Evolutionary conservation across 2,113 vertebrate genomes (phyloP).

Genomic region (Glareola pratincola): DNA sequence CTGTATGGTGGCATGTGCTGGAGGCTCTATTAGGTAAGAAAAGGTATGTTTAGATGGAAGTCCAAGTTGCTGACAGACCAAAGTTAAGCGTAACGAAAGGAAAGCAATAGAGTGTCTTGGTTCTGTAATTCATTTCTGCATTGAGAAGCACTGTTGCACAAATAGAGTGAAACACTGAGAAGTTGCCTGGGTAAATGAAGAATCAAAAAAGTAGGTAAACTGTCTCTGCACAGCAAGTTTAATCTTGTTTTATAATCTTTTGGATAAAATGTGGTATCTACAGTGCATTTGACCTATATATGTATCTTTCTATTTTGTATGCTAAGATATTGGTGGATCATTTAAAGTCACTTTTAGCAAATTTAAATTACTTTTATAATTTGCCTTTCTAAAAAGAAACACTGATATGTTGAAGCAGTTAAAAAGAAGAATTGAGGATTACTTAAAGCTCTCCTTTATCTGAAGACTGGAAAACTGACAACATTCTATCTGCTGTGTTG

Average conservation of each 20-base stretch:
- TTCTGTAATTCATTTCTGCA: neutral
- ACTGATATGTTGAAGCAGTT: neutral
- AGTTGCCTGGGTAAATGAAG: neutral
- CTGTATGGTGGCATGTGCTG: neutral
- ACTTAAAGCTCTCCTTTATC: neutral
- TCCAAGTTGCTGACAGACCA: neutral
- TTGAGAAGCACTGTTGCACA: neutral
- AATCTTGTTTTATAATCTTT: neutral
- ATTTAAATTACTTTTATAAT: neutral
- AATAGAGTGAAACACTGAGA: neutral
- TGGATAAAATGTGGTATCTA: neutral
- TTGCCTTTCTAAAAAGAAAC: neutral
- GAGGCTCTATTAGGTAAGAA: neutral
- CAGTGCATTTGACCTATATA: neutral
- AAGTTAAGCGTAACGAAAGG: neutral
- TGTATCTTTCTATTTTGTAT: neutral
- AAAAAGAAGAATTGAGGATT: neutral
- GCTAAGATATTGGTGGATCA: neutral
- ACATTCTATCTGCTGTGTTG: neutral
- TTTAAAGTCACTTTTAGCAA: neutral
- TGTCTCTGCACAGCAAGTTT: neutral
- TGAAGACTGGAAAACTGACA: neutral
- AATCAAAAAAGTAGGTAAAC: neutral
- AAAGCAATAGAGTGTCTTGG: neutral
- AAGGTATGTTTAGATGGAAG: neutral